phyloP scores from a whole-genome alignment of 2,797 vertebrate species.

The Sciurus vulgaris region DNA sequence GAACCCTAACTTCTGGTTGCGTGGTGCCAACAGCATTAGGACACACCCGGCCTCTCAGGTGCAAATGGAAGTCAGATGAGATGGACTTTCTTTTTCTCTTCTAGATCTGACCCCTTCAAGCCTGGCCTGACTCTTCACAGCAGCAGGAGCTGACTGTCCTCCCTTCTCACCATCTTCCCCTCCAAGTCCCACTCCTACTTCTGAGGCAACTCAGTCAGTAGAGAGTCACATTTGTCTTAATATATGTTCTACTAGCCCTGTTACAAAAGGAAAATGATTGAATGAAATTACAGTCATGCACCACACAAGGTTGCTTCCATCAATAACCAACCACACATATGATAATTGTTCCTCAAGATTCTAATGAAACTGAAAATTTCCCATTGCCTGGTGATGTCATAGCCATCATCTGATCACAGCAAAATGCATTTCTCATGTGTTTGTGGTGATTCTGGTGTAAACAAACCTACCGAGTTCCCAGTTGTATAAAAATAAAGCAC shows the following conservation, averaged over 20 bases:
- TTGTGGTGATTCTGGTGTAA: background rate
- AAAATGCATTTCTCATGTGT: background rate
- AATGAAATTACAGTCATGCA: background rate
- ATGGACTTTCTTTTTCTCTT: background rate
- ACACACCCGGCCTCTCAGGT: fast-evolving
- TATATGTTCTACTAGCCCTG: background rate
- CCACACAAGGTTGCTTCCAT: background rate
- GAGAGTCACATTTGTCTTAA: background rate
- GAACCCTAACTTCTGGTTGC: background rate
- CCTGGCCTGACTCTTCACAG: background rate
- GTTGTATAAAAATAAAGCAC: background rate
- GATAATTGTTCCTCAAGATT: background rate
- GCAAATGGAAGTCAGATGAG: background rate
- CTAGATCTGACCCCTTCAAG: background rate
- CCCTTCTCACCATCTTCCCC: background rate
- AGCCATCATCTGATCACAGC: background rate
- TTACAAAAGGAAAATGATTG: background rate
- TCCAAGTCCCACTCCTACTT: background rate
- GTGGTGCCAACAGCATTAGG: background rate
- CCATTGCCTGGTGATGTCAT: background rate
- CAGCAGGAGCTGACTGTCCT: background rate
- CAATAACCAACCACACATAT: background rate
- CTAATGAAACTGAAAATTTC: background rate
- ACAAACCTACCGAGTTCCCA: background rate
- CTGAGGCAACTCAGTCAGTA: background rate